phyloP scores from a whole-genome alignment of 2,888 invertebrate species.

The Metopia argyrocephala region DNA sequence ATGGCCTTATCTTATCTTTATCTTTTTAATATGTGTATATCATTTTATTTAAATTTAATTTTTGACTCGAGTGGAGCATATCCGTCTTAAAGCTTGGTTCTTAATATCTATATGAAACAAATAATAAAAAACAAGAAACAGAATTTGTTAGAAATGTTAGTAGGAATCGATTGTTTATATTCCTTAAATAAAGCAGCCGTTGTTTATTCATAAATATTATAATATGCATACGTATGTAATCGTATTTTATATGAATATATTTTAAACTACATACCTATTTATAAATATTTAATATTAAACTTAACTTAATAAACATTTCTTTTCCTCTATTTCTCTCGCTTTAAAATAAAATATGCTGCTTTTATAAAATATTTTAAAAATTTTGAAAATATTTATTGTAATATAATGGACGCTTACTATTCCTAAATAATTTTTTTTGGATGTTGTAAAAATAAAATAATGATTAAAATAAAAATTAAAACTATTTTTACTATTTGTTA shows the following conservation, averaged over 20 bases:
- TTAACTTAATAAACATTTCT: conserved; percentile 32
- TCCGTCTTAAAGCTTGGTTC: neutral
- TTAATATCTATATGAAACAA: neutral
- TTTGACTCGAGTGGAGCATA: too few relatives aligned
- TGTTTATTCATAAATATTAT: conserved; percentile 24
- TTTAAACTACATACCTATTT: conserved; percentile 24
- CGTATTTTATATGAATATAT: neutral
- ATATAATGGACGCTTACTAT: conserved; percentile 45
- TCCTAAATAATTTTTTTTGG: conserved; percentile 33
- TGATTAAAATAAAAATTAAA: neutral
- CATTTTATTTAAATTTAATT: too few relatives aligned
- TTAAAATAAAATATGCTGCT: conserved; percentile 53
- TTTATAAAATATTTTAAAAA: conserved; percentile 25
- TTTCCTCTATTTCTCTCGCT: conserved; percentile 38
- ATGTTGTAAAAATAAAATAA: conserved; percentile 14
- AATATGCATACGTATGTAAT: neutral
- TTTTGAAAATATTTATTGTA: conserved; percentile 22
- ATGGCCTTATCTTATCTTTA: too few relatives aligned
- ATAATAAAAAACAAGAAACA: neutral
- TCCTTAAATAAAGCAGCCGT: conserved; percentile 26
- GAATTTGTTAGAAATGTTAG: neutral
- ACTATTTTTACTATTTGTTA: conserved; percentile 8
- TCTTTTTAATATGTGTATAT: too few relatives aligned
- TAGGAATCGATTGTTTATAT: too few relatives aligned
- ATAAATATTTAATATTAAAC: conserved; percentile 43